Evolutionary conservation across 2,888 invertebrate species (phyloP).

Genomic region (Candidula unifasciata): DNA sequence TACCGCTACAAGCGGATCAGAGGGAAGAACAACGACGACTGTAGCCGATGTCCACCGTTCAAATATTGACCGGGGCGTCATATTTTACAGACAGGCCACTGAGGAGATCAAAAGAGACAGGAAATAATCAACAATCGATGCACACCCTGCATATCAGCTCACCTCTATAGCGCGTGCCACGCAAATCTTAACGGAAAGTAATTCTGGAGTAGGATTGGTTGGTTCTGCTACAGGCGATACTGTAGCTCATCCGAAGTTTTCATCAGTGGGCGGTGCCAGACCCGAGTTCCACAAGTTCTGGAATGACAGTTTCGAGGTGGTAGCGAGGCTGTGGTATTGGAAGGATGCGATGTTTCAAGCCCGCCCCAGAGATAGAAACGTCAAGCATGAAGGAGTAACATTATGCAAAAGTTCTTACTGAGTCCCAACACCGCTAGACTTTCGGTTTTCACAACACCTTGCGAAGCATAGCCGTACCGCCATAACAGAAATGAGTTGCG

Average conservation of each 20-base stretch:
- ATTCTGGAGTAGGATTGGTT: slow-evolving; percentile 19
- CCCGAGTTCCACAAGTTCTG: slow-evolving; percentile 27
- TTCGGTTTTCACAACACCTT: slow-evolving; percentile 28
- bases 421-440: slow-evolving; percentile 38
- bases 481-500: slow-evolving; percentile 56
- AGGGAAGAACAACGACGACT: slow-evolving; percentile 13
- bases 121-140: slow-evolving; percentile 45
- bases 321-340: slow-evolving; percentile 46
- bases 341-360: slow-evolving; percentile 39
- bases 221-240: neutral
- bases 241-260: neutral
- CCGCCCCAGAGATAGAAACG: slow-evolving; percentile 45
- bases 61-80: slow-evolving; percentile 21
- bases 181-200: slow-evolving; percentile 24
- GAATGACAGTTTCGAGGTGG: slow-evolving; percentile 50
- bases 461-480: slow-evolving; percentile 33
- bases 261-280: slow-evolving; percentile 42
- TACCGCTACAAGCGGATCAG: neutral
- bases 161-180: slow-evolving; percentile 41
- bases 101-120: slow-evolving; percentile 24
- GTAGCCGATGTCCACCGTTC: neutral
- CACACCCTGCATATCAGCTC: slow-evolving; percentile 30
- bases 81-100: slow-evolving; percentile 22
- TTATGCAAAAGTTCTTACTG: slow-evolving; percentile 46
- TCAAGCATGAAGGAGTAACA: slow-evolving; percentile 44